These are phyloP conservation scores for Dynastes maya DNA, from an alignment of 2,888 invertebrate species.

Conservation along the genomic window DNA sequence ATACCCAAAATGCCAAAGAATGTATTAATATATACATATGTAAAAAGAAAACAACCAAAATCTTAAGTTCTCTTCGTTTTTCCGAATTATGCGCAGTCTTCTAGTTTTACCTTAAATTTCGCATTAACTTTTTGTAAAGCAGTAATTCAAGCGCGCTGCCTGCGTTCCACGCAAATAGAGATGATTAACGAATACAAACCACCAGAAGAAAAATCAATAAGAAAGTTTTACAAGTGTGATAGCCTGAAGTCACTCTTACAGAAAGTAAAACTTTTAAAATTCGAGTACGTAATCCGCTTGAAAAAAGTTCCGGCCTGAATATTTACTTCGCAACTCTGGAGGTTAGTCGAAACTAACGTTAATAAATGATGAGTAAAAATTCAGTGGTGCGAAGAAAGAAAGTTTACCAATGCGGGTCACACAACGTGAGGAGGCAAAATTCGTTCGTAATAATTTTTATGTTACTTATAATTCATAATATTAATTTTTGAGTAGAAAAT, in stretches of 20 bases:
- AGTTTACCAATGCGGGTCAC: too few species aligned
- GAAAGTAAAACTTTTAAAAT: slow-evolving; percentile 15
- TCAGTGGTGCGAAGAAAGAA: too few species aligned
- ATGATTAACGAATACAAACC: not conserved
- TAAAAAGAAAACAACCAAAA: too few species aligned
- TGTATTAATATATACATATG: too few species aligned
- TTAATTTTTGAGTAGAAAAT: too few species aligned
- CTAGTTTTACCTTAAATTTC: too few species aligned
- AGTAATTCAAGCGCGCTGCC: not conserved
- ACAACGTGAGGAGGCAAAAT: not conserved
- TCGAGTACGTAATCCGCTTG: not conserved
- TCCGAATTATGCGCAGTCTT: too few species aligned
- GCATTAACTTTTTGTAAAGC: not conserved
- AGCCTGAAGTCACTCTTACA: not conserved
- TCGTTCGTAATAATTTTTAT: too few species aligned
- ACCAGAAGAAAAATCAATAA: not conserved
- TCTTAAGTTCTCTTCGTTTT: too few species aligned
- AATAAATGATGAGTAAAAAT: not conserved
- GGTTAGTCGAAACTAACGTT: not conserved
- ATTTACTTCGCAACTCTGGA: not conserved
- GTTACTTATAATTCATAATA: too few species aligned
- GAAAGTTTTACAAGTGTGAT: slow-evolving; percentile 7
- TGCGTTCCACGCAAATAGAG: not conserved
- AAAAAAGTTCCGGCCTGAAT: slow-evolving; percentile 7
- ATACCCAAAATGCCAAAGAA: too few species aligned